Evolutionary conservation across 2,888 invertebrate genomes (phyloP), one percentile per base, ranked within the genome.

Genomic region (Arge pagana): DNA sequence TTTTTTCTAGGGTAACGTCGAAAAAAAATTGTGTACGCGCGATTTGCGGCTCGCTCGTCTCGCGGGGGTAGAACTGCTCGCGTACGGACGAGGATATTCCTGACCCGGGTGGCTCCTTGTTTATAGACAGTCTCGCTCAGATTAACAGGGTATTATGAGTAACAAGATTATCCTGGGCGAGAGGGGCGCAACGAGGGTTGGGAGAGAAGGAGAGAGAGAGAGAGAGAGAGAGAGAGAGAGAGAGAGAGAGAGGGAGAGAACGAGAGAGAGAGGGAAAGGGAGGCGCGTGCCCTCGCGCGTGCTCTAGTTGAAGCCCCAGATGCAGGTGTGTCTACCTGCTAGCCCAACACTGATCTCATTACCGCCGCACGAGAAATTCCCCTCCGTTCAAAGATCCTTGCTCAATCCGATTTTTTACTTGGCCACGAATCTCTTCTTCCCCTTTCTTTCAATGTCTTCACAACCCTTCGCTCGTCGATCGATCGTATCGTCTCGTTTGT

Each of bases 241-340:
- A 45, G 37, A 40, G 8, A 7, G n/a, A n/a, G n/a, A n/a, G n/a
- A n/a, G n/a, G n/a, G n/a, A n/a, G n/a, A n/a, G n/a, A n/a, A n/a
- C 36, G 45, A 26, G 43, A 56, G 52, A 48, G 55, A 42, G 54
- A 57, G 53, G 36, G 58, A 53, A 60, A 50, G 19, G 39, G 33
- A 28, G 39, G 6, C 7, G 39, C 16, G 39, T 16, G n/a, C 16
- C 18, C 16, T 19, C 33, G 54, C 59, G 62, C 57, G 56, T 65
- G 72, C 58, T 70, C 70, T 55, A 71, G 59, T 72, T 72, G 72
- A 72, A 72, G 67, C 70, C 72, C 42, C 63, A 66, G 59, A 41
- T 45, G 33, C 33, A 33, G 11, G 45, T 45, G 56, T 56, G 61
- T 61, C 62, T 60, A 53, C 56, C 58, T 53, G 53, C 39, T 56